phyloP scores from a whole-genome alignment of 2,113 vertebrate species.

The Cygnus atratus region DNA sequence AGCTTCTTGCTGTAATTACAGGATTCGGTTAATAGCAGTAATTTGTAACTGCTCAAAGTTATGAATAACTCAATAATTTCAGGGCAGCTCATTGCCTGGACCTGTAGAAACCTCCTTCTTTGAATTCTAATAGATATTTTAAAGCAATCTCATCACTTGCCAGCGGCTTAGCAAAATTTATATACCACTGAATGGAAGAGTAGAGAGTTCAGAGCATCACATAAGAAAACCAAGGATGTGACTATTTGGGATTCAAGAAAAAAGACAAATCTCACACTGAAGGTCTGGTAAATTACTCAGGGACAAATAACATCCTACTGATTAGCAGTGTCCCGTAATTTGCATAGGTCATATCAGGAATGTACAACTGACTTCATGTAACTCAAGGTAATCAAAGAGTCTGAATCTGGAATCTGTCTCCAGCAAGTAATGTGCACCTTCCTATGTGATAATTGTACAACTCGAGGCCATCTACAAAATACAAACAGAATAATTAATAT shows the following conservation, averaged over 20 bases:
- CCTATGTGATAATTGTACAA: conserved; percentile 36
- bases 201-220: background rate
- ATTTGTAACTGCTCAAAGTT: conserved; percentile 42
- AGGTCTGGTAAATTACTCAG: background rate
- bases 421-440: conserved; percentile 27
- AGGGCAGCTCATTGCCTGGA: conserved; percentile 1
- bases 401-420: conserved; percentile 5
- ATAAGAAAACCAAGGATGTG: background rate
- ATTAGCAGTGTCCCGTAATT: background rate
- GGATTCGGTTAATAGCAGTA: background rate
- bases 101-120: background rate
- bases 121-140: conserved; percentile 27
- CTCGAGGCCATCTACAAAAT: conserved; percentile 21
- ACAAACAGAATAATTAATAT: conserved; percentile 62
- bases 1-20: conserved; percentile 36
- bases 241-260: background rate
- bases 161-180: background rate
- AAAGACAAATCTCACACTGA: background rate
- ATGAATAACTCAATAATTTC: conserved; percentile 46
- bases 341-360: background rate
- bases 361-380: background rate
- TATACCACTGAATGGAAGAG: background rate
- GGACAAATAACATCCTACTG: background rate
- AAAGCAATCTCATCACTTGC: background rate
- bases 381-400: background rate